Percentiles rank a stretch among this genome's conserved stretches.
Conservation (phyloP, 2,113 vertebrate species). For the Taxidea taxus region DNA sequence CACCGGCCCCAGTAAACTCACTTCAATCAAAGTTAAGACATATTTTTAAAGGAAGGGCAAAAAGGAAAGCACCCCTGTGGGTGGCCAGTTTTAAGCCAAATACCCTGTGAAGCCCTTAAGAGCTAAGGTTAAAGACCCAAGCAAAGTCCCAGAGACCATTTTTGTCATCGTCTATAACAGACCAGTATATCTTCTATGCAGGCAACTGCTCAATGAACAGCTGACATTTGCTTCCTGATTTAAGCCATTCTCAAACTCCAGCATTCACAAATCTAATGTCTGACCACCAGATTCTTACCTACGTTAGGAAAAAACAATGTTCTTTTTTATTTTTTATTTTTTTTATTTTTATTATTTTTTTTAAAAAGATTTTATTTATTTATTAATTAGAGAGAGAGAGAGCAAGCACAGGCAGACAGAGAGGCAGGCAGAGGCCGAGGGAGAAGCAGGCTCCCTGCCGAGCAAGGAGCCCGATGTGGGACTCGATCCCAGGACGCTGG, state of each 20-base stretch:
- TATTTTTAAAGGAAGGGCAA: not conserved
- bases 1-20: constrained; percentile 94
- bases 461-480: too few relatives aligned
- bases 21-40: constrained; percentile 80
- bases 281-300: not conserved
- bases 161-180: not conserved
- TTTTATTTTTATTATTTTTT: constrained; percentile 1
- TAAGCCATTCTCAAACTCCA: not conserved
- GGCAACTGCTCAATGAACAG: not conserved
- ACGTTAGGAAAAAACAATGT: not conserved
- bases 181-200: not conserved
- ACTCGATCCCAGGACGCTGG: too few relatives aligned
- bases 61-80: not conserved
- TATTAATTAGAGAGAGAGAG: too few relatives aligned
- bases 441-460: too few relatives aligned
- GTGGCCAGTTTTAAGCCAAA: not conserved
- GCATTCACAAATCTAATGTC: not conserved
- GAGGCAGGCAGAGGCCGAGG: too few relatives aligned
- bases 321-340: not conserved
- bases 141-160: not conserved
- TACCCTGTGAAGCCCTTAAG: not conserved
- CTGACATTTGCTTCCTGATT: constrained; percentile 3
- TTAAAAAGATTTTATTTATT: too few relatives aligned
- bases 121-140: not conserved
- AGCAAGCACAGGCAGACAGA: too few relatives aligned